These are phyloP conservation scores for Anser cygnoides DNA, from an alignment of 2,113 vertebrate genomes.

Conservation along the genomic window DNA sequence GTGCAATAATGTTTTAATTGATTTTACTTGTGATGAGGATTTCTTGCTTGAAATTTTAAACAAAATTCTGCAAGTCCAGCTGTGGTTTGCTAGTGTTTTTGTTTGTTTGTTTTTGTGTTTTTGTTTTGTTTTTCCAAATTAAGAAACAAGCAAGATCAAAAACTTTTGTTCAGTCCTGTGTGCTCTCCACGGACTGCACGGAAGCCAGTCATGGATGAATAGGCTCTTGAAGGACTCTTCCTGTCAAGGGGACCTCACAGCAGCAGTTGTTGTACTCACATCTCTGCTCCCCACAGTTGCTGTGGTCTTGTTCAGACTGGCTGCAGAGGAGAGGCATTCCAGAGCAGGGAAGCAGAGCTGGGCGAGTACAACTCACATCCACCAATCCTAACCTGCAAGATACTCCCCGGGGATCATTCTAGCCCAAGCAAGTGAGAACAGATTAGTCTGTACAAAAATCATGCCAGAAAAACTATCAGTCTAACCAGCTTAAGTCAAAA, in stretches of 20 bases:
- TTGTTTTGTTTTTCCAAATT: neutral
- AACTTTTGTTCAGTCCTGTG: neutral
- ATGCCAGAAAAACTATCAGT: neutral
- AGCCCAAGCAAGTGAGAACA: conserved; percentile 41
- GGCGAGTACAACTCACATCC: neutral
- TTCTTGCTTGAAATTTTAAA: neutral
- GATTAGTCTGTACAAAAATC: neutral
- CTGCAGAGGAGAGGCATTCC: neutral
- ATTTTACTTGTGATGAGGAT: neutral
- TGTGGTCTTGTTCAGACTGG: conserved; percentile 29
- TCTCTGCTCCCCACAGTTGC: neutral
- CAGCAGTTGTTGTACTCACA: neutral
- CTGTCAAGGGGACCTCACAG: neutral
- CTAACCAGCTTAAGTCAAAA: neutral
- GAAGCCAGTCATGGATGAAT: neutral
- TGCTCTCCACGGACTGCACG: neutral
- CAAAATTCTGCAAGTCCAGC: neutral
- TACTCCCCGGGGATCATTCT: neutral
- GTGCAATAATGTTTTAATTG: neutral
- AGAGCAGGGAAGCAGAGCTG: neutral
- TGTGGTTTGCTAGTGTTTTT: neutral
- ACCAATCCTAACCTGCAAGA: neutral
- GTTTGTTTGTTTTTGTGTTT: neutral
- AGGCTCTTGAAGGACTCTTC: neutral
- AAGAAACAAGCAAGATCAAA: neutral